Evolutionary conservation across 2,888 invertebrate genomes (phyloP).

Genomic region (Mechanitis mazaeus): DNA sequence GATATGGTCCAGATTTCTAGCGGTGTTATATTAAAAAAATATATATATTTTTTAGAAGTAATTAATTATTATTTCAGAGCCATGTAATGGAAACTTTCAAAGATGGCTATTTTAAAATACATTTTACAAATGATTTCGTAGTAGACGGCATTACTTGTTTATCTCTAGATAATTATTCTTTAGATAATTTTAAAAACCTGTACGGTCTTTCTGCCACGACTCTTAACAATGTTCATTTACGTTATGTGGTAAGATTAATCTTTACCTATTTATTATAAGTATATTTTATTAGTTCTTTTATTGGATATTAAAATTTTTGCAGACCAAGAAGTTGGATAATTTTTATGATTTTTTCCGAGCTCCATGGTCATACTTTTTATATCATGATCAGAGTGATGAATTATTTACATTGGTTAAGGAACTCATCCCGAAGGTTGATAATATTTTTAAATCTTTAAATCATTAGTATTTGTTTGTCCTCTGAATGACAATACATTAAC

Average conservation of each 20-base stretch:
- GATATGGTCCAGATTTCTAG: too few species aligned
- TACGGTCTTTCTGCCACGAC: constrained; percentile 83
- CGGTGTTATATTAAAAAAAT: too few species aligned
- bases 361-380: constrained; percentile 80
- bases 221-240: constrained; percentile 80
- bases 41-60: too few species aligned
- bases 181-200: constrained; percentile 78
- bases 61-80: constrained; percentile 58
- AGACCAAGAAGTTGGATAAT: constrained; percentile 77
- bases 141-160: constrained; percentile 81
- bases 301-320: constrained; percentile 23
- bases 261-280: background rate
- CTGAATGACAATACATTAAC: constrained; percentile 4
- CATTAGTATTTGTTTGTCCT: background rate
- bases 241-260: constrained; percentile 68
- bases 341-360: constrained; percentile 80
- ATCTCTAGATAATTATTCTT: constrained; percentile 70
- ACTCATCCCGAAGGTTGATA: constrained; percentile 56
- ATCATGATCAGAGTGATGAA: constrained; percentile 75
- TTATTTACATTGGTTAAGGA: constrained; percentile 65
- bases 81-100: constrained; percentile 77
- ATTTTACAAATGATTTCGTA: constrained; percentile 68
- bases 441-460: background rate
- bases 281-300: background rate
- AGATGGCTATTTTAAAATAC: constrained; percentile 80